These are phyloP conservation scores for Boloria euphrosyne DNA, from an alignment of 2,888 invertebrate species.

Conservation along the genomic window DNA sequence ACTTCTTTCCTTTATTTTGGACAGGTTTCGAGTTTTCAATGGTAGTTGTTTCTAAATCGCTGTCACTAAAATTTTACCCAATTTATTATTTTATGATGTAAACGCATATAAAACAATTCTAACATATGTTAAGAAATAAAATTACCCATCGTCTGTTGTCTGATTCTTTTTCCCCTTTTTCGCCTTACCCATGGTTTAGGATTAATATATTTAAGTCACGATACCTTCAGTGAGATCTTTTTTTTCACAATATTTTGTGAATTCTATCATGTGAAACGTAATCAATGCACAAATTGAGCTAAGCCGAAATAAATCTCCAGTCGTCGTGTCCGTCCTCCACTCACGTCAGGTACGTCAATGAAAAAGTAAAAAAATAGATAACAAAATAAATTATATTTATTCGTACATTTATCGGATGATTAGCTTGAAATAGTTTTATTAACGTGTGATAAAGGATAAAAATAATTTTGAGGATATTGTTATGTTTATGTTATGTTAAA, in stretches of 20 bases:
- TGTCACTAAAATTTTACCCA: conserved; percentile 80
- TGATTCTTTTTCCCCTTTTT: conserved; percentile 91
- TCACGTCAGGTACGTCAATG: conserved; percentile 40
- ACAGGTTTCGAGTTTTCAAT: conserved; percentile 67
- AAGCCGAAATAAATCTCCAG: conserved; percentile 54
- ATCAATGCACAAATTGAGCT: conserved; percentile 60
- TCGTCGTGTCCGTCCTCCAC: conserved; percentile 64
- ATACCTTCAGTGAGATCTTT: conserved; percentile 66
- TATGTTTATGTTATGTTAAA: too few relatives aligned
- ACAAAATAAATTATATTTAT: too few relatives aligned
- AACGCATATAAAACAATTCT: conserved; percentile 44
- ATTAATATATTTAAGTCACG: conserved; percentile 69
- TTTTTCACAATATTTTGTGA: conserved; percentile 63
- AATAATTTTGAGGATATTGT: too few relatives aligned
- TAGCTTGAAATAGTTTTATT: too few relatives aligned
- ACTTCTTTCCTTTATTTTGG: conserved; percentile 71
- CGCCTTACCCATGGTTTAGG: conserved; percentile 87
- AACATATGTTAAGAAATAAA: conserved; percentile 60
- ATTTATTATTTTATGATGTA: conserved; percentile 41
- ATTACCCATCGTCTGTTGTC: conserved; percentile 89
- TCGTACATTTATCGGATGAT: too few relatives aligned
- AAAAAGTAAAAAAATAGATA: conserved; percentile 17
- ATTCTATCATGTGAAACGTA: conserved; percentile 80
- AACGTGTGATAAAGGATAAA: too few relatives aligned
- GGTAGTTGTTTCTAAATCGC: conserved; percentile 80